Evolutionary conservation across 2,113 vertebrate genomes (phyloP).

Genomic region (Sander vitreus): DNA sequence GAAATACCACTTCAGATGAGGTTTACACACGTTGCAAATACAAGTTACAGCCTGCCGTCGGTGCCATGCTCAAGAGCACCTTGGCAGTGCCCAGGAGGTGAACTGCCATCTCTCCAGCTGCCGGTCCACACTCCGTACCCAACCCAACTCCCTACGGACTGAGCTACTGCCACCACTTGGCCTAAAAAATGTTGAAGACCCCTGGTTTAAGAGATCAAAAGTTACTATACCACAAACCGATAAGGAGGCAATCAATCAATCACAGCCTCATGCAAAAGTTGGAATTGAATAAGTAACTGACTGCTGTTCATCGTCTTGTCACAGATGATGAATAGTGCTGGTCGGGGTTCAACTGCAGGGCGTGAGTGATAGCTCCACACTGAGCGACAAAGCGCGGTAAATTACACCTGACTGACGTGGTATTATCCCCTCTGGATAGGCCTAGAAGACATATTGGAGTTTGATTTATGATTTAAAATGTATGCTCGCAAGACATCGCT

Average conservation of each 20-base stretch:
- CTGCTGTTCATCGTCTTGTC: conserved; percentile 9
- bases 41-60: background rate
- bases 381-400: conserved; percentile 38
- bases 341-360: conserved; percentile 30
- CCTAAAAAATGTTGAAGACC: too few species aligned
- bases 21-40: background rate
- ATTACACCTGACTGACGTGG: conserved; percentile 52
- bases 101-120: too few species aligned
- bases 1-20: too few species aligned
- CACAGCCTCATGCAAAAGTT: background rate
- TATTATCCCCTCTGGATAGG: conserved; percentile 56
- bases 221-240: background rate
- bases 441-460: conserved; percentile 58
- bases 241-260: background rate
- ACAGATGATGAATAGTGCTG: conserved; percentile 6
- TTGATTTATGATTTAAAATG: conserved; percentile 43
- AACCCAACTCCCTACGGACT: too few species aligned
- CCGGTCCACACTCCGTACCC: too few species aligned
- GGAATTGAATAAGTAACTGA: background rate
- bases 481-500: background rate
- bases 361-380: conserved; percentile 24
- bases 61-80: too few species aligned
- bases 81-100: too few species aligned
- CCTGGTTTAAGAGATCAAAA: too few species aligned
- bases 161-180: too few species aligned